A percentile compares a stretch with the other conserved stretches of the same genome.
These are phyloP conservation scores for Peromyscus melanophrys DNA, from an alignment of 2,797 vertebrate genomes.

Conservation along the genomic window DNA sequence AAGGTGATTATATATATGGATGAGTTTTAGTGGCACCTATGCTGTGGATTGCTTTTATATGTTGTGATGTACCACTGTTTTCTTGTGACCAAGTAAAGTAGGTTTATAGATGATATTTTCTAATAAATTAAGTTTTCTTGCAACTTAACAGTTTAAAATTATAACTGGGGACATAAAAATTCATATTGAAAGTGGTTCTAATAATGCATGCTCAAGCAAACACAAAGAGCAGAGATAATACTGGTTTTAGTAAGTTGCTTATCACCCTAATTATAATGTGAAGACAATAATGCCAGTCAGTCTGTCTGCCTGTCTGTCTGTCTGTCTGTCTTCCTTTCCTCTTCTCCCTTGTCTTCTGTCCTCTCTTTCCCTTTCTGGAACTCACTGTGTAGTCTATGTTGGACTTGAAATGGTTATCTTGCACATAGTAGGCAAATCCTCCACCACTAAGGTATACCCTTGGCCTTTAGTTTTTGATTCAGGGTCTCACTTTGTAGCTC, in stretches of 20 bases:
- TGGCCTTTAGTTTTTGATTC: not conserved
- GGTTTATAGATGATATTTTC: not conserved
- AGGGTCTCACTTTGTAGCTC: not conserved
- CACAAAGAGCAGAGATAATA: not conserved
- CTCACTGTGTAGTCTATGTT: not conserved
- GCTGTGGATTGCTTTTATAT: constrained; percentile 15
- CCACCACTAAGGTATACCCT: not conserved
- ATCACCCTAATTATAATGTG: constrained; percentile 20
- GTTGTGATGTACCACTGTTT: not conserved
- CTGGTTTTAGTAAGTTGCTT: not conserved
- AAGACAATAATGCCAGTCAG: constrained; percentile 4
- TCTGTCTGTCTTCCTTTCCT: not conserved
- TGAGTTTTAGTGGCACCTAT: not conserved
- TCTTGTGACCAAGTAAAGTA: not conserved
- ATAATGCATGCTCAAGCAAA: constrained; percentile 22
- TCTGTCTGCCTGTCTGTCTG: not conserved
- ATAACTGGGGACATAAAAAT: not conserved
- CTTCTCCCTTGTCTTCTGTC: not conserved
- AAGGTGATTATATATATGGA: not conserved
- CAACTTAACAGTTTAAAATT: constrained; percentile 50
- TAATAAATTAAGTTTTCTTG: constrained; percentile 28
- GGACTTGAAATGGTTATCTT: not conserved
- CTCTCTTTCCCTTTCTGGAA: not conserved
- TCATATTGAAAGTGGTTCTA: constrained; percentile 16
- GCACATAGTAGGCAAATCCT: not conserved